Percentiles rank a stretch among this genome's conserved stretches.
Conservation (phyloP, 2,113 vertebrate genomes). For the Corynorhinus townsendii region DNA sequence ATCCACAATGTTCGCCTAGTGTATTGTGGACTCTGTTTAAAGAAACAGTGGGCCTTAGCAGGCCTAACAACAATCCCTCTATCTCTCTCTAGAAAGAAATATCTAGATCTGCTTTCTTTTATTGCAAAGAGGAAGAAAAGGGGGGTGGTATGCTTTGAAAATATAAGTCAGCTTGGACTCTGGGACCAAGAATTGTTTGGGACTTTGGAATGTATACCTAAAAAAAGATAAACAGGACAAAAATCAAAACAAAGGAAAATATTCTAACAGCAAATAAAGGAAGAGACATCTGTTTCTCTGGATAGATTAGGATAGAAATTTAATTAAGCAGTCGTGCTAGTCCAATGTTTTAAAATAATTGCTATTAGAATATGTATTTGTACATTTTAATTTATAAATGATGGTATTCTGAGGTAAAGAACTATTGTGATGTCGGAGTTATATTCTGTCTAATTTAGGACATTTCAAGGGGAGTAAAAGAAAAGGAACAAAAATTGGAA, state of each 20-base stretch:
- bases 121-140: slow-evolving; percentile 59
- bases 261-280: slow-evolving; percentile 40
- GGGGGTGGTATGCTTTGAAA: slow-evolving; percentile 37
- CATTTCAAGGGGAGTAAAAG: slow-evolving; percentile 24
- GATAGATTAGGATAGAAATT: slow-evolving; percentile 46
- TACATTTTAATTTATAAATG: slow-evolving; percentile 35
- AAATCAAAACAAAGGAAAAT: slow-evolving; percentile 72
- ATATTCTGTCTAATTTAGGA: slow-evolving; percentile 42
- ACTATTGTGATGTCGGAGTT: slow-evolving; percentile 15
- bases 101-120: slow-evolving; percentile 61
- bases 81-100: slow-evolving; percentile 66
- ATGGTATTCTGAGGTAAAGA: slow-evolving; percentile 46
- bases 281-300: slow-evolving; percentile 29
- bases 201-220: slow-evolving; percentile 36
- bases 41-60: slow-evolving; percentile 77
- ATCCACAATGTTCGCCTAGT: slow-evolving; percentile 68
- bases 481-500: slow-evolving; percentile 56
- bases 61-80: slow-evolving; percentile 65
- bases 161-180: slow-evolving; percentile 40
- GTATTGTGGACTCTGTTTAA: slow-evolving; percentile 75
- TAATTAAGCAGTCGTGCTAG: slow-evolving; percentile 55
- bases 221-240: slow-evolving; percentile 26
- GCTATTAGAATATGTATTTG: slow-evolving; percentile 42
- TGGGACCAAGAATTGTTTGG: slow-evolving; percentile 46
- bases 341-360: slow-evolving; percentile 42